Percentiles rank a stretch among this genome's conserved stretches.
Evolutionary conservation across 2,797 vertebrate genomes (phyloP).

Genomic region (Mormyrus proboscirostris): DNA sequence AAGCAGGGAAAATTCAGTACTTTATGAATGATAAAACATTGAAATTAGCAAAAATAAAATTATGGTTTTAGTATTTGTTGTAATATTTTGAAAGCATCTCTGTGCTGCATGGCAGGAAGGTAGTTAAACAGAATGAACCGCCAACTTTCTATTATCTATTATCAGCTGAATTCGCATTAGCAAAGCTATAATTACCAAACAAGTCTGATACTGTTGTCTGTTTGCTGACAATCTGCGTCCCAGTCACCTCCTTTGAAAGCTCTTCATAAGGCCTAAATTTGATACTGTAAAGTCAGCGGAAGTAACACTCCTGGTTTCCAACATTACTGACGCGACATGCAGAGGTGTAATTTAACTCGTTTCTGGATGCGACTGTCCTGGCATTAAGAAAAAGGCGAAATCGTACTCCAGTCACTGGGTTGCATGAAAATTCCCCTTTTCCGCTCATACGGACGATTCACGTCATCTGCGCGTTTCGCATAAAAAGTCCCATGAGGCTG

Average conservation of each 20-base stretch:
- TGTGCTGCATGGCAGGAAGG: neutral
- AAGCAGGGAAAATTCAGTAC: neutral
- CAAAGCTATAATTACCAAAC: neutral
- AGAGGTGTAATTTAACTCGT: neutral
- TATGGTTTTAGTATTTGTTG: neutral
- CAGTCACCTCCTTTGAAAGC: neutral
- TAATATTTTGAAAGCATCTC: neutral
- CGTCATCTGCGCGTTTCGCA: neutral
- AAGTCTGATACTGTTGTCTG: neutral
- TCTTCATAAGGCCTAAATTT: neutral
- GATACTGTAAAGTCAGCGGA: slow-evolving; percentile 4
- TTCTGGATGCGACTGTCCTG: neutral
- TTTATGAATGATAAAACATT: neutral
- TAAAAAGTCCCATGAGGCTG: neutral
- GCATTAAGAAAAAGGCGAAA: neutral
- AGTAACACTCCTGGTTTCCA: neutral
- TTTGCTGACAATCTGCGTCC: neutral
- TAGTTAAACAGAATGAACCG: neutral
- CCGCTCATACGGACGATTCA: neutral
- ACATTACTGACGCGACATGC: neutral
- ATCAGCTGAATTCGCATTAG: neutral
- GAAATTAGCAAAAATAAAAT: neutral
- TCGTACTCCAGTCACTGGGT: neutral
- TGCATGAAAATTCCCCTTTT: neutral
- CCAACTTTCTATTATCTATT: neutral